Evolutionary conservation across 1,140 invertebrate species (phyloP).

Genomic region (Nylanderia fulva): DNA sequence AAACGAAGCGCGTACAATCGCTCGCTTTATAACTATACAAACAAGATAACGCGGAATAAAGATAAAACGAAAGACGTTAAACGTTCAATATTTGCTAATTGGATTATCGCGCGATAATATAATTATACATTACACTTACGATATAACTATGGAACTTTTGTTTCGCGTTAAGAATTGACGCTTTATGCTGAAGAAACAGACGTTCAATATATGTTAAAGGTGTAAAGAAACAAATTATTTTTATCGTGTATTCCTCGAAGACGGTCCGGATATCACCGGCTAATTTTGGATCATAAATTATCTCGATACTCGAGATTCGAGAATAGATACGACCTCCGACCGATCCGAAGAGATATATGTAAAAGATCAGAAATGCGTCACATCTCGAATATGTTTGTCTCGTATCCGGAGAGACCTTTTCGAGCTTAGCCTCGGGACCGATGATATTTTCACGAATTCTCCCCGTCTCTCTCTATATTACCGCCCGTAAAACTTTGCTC

Average conservation of each 20-base stretch:
- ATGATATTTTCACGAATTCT: conserved; percentile 37
- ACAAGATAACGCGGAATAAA: conserved; percentile 5
- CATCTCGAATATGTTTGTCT: not conserved
- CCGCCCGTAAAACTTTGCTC: conserved; percentile 47
- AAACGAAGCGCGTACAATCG: not conserved
- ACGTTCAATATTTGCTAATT: not conserved
- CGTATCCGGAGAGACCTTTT: not conserved
- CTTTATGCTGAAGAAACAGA: not conserved
- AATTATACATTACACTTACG: too few species aligned
- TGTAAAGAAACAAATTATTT: not conserved
- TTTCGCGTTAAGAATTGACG: not conserved
- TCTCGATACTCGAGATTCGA: not conserved
- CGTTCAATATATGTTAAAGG: not conserved
- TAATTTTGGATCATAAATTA: not conserved
- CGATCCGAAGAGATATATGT: not conserved
- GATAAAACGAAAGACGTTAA: conserved; percentile 20
- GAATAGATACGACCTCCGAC: not conserved
- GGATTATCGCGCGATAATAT: conserved; percentile 34
- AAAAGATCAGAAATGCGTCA: conserved; percentile 21
- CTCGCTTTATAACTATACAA: conserved; percentile 25
- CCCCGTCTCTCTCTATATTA: conserved; percentile 5
- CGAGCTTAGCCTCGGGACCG: conserved; percentile 25
- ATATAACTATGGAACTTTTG: not conserved
- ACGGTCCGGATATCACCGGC: not conserved
- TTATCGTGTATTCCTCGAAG: not conserved